phyloP scores from a whole-genome alignment of 37 sponge, comb jelly and placozoan species.

The Aphrocallistes beatrix region DNA sequence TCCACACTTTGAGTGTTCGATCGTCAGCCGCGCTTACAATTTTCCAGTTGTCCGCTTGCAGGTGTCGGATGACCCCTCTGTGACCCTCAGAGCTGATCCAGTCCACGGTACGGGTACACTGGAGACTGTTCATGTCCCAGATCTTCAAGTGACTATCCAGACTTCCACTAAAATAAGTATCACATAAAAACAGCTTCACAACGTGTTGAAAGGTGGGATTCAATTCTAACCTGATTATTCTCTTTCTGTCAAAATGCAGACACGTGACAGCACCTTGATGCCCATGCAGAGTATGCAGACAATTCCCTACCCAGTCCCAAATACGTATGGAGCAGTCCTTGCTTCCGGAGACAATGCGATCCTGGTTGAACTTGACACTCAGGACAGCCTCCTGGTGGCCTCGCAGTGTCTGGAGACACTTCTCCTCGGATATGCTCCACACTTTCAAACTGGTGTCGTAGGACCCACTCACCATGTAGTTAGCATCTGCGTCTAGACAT shows the following conservation, averaged over 20 bases:
- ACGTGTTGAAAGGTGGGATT: not conserved
- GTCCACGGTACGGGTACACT: conserved; percentile 86
- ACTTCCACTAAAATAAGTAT: conserved; percentile 44
- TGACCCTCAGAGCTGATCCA: conserved; percentile 97
- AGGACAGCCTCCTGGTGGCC: conserved; percentile 90
- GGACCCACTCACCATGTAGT: conserved; percentile 78
- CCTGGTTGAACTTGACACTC: conserved; percentile 76
- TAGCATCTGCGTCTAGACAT: conserved; percentile 62
- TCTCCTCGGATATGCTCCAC: conserved; percentile 71
- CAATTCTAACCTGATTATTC: conserved; percentile 47
- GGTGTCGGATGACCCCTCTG: conserved; percentile 78
- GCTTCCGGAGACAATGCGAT: conserved; percentile 74
- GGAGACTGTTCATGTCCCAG: conserved; percentile 54
- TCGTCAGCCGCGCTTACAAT: conserved; percentile 99
- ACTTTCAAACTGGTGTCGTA: conserved; percentile 90
- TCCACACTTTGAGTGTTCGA: conserved; percentile 80
- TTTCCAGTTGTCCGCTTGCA: conserved; percentile 95
- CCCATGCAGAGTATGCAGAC: conserved; percentile 74
- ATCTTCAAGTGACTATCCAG: conserved; percentile 86
- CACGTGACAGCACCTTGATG: conserved; percentile 93
- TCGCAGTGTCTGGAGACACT: conserved; percentile 69
- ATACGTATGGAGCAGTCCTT: conserved; percentile 83
- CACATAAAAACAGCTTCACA: not conserved
- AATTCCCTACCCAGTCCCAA: conserved; percentile 16
- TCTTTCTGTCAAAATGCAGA: conserved; percentile 73